These are phyloP conservation scores for Rhinoraja longicauda DNA, from an alignment of 2,797 vertebrate species.

Conservation along the genomic window DNA sequence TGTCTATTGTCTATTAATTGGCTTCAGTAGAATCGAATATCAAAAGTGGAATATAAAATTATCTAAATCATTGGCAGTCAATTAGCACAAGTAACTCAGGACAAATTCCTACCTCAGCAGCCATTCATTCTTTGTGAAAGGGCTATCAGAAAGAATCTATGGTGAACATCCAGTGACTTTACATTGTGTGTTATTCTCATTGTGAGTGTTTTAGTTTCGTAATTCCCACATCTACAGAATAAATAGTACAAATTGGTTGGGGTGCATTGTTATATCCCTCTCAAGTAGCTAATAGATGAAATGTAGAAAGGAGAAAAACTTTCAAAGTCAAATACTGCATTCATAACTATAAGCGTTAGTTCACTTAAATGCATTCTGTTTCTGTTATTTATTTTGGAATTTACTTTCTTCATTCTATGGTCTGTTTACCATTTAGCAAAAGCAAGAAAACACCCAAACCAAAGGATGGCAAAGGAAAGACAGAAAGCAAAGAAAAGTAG, in stretches of 20 bases:
- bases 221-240: neutral
- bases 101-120: no score
- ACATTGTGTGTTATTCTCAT: conserved; percentile 40
- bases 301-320: neutral
- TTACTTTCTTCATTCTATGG: neutral
- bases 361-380: conserved; percentile 1
- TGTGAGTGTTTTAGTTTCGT: neutral
- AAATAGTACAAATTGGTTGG: neutral
- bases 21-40: no score
- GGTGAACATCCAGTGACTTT: neutral
- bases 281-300: neutral
- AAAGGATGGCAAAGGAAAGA: conserved; percentile 46
- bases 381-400: conserved; percentile 1
- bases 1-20: no score
- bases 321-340: conserved; percentile 21
- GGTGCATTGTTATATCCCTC: neutral
- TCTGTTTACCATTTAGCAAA: conserved; percentile 51
- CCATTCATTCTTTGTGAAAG: neutral
- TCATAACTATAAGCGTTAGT: neutral
- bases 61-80: no score
- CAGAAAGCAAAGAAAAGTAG: conserved; percentile 61
- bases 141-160: neutral
- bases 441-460: conserved; percentile 54
- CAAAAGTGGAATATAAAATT: no score
- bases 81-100: no score